A percentile compares a stretch with the other conserved stretches of the same genome.
Conservation (phyloP, 2,888 invertebrate genomes). For the Melinaea menophilus region DNA sequence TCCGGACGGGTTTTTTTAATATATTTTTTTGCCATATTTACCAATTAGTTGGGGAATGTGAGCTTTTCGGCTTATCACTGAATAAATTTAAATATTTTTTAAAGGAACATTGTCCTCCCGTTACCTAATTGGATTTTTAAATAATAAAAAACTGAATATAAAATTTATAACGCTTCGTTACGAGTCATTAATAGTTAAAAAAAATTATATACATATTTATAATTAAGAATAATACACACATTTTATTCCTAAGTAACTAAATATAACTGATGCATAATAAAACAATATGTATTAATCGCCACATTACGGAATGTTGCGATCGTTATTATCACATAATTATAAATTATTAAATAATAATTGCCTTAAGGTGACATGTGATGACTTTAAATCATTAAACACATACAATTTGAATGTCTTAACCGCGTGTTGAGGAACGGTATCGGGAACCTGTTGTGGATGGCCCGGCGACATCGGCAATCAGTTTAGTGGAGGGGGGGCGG, state of each 20-base stretch:
- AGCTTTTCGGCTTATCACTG: not conserved
- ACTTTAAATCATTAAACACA: slow-evolving; percentile 16
- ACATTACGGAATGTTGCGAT: too few species aligned
- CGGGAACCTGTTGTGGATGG: slow-evolving; percentile 37
- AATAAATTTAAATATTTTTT: slow-evolving; percentile 4
- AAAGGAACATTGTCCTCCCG: not conserved
- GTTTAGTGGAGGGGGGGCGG: slow-evolving; percentile 43
- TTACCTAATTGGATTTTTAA: not conserved
- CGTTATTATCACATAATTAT: too few species aligned
- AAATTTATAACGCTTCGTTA: too few species aligned
- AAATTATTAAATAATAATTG: too few species aligned
- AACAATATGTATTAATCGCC: too few species aligned
- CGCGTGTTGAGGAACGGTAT: slow-evolving; percentile 34
- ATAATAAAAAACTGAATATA: too few species aligned
- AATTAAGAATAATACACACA: too few species aligned
- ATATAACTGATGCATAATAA: too few species aligned
- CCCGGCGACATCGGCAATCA: slow-evolving; percentile 50
- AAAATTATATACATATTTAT: too few species aligned
- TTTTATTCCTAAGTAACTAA: too few species aligned
- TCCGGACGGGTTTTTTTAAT: not conserved
- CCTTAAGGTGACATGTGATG: not conserved
- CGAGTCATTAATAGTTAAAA: too few species aligned
- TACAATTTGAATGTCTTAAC: slow-evolving; percentile 14
- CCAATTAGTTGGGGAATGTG: not conserved
- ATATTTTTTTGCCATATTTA: not conserved